Percentiles rank a stretch among this genome's conserved stretches.
Evolutionary conservation across 2,113 vertebrate genomes (phyloP).

Genomic region (Mus pahari): DNA sequence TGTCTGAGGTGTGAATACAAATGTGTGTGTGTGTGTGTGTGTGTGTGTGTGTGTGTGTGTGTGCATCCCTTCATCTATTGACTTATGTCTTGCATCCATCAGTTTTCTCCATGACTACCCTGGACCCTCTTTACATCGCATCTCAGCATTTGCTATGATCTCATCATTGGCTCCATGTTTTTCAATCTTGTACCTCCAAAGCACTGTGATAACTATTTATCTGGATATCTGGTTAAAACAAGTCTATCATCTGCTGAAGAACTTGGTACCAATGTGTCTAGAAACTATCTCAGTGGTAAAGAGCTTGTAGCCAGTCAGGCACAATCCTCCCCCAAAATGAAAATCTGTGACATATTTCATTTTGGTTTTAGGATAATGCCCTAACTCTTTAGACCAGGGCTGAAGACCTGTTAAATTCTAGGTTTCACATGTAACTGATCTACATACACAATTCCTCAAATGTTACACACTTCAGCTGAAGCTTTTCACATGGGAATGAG

Average conservation of each 20-base stretch:
- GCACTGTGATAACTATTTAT: neutral
- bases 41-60: neutral
- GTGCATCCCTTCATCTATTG: neutral
- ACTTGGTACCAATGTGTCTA: too few species aligned
- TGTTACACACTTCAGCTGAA: neutral
- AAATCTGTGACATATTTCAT: neutral
- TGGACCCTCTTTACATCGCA: neutral
- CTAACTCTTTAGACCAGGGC: neutral
- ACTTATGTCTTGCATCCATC: neutral
- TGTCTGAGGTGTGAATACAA: neutral
- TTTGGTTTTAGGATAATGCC: neutral
- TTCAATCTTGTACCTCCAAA: neutral
- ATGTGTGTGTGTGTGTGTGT: neutral
- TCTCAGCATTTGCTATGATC: neutral
- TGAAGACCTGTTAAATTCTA: neutral
- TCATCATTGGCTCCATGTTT: neutral
- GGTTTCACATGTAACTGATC: neutral
- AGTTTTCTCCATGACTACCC: neutral
- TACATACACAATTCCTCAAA: neutral
- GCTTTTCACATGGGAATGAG: neutral
- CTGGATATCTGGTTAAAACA: neutral
- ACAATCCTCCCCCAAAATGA: neutral
- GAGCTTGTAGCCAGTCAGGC: neutral
- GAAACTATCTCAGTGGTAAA: neutral
- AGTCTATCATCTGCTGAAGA: neutral